A percentile compares a stretch with the other conserved stretches of the same genome.
These are phyloP conservation scores for Pediacus dermestoides DNA, from an alignment of 2,888 invertebrate genomes.

Conservation along the genomic window DNA sequence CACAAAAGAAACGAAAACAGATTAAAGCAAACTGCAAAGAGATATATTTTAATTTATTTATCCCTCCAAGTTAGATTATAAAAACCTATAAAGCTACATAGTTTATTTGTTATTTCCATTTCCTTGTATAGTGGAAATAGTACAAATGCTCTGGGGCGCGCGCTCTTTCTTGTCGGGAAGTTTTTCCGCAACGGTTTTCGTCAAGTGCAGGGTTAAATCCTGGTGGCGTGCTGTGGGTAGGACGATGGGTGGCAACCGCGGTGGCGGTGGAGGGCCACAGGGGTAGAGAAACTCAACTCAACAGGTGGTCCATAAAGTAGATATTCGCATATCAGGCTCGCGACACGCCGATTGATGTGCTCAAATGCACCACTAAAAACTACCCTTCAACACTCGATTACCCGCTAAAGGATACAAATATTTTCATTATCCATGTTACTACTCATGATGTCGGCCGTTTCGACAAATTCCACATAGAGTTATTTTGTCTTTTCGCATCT, in stretches of 20 bases:
- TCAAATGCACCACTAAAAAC: conserved; percentile 39
- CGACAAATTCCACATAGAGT: neutral
- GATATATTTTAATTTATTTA: too few relatives aligned
- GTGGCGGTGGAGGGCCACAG: conserved; percentile 27
- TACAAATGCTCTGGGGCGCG: too few relatives aligned
- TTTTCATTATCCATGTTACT: conserved; percentile 29
- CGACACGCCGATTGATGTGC: conserved; percentile 48
- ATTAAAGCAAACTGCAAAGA: too few relatives aligned
- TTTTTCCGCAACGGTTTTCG: conserved; percentile 23
- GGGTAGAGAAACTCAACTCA: conserved; percentile 34
- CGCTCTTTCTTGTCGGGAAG: conserved; percentile 16
- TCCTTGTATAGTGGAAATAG: too few relatives aligned
- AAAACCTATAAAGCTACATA: too few relatives aligned
- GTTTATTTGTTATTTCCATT: too few relatives aligned
- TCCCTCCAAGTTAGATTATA: too few relatives aligned
- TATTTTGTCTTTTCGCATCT: too few relatives aligned
- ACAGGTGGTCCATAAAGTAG: conserved; percentile 55
- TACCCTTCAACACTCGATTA: conserved; percentile 39
- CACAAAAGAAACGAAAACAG: too few relatives aligned
- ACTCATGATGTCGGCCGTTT: neutral
- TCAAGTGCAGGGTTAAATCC: conserved; percentile 23
- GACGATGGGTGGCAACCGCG: conserved; percentile 15
- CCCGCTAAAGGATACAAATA: conserved; percentile 36
- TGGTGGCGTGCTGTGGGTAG: conserved; percentile 16
- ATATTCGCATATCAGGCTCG: conserved; percentile 53